Conservation (phyloP, 2,797 vertebrate species). For the Apodemus agrarius region DNA sequence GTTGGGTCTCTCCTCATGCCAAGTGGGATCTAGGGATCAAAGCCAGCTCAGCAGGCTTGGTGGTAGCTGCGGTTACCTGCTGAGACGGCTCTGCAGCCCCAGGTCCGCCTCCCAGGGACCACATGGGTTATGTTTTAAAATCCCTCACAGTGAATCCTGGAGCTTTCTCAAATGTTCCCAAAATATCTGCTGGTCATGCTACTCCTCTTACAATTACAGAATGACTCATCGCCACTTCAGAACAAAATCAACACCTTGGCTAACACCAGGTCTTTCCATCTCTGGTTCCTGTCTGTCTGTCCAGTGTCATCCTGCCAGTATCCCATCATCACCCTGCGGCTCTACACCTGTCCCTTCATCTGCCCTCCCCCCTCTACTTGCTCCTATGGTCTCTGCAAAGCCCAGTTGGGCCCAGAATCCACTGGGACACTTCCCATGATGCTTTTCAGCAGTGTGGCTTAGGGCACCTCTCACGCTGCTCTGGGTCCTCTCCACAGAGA, state of each 20-base stretch:
- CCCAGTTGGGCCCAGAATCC: background rate
- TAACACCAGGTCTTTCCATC: background rate
- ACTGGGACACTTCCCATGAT: background rate
- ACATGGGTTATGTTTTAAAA: background rate
- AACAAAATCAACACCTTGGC: background rate
- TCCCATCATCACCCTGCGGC: background rate
- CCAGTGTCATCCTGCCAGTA: background rate
- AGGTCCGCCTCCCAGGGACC: background rate
- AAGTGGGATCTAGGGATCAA: background rate
- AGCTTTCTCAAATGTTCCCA: conserved; percentile 14
- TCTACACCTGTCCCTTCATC: background rate
- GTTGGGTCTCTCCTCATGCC: background rate
- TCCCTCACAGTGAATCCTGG: background rate
- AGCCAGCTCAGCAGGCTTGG: background rate
- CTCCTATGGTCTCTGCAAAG: background rate
- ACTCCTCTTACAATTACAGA: background rate
- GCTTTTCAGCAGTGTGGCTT: background rate
- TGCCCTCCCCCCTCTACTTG: background rate
- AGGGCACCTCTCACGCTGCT: background rate
- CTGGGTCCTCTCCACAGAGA: background rate
- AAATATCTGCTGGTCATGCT: conserved; percentile 18
- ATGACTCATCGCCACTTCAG: background rate
- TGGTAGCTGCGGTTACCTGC: background rate
- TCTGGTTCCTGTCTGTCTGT: background rate
- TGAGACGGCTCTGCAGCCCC: background rate